Percentiles rank a stretch among this genome's conserved stretches.
Evolutionary conservation across 2,888 invertebrate genomes (phyloP).

Genomic region (Phania funesta): DNA sequence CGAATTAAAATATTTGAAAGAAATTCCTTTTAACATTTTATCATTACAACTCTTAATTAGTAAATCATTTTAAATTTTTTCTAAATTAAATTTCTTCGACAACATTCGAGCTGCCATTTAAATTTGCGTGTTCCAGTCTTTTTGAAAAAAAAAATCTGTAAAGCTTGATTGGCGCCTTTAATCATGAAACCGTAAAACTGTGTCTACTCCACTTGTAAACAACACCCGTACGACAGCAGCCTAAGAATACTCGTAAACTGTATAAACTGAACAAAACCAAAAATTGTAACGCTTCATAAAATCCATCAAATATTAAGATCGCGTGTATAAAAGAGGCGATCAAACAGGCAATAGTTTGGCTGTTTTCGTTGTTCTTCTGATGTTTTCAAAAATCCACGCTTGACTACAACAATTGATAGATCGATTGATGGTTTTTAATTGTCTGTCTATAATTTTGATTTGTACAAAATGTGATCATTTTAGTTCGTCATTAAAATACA

Average conservation of each 20-base stretch:
- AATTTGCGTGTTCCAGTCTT: conserved; percentile 59
- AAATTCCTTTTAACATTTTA: not conserved
- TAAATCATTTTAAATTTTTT: not conserved
- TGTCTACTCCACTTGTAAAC: conserved; percentile 32
- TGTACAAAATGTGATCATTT: conserved; percentile 15
- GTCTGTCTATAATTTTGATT: conserved; percentile 37
- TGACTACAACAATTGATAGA: conserved; percentile 63
- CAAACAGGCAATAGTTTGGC: conserved; percentile 37
- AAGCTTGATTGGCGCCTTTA: conserved; percentile 62
- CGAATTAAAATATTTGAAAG: not conserved
- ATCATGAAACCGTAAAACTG: conserved; percentile 54
- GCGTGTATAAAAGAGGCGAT: conserved; percentile 61
- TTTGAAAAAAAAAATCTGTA: conserved; percentile 46
- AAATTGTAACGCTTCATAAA: conserved; percentile 66
- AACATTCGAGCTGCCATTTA: not conserved
- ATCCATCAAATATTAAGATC: conserved; percentile 63
- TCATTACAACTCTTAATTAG: too few relatives aligned
- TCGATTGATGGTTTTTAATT: conserved; percentile 62
- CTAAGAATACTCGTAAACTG: too few relatives aligned
- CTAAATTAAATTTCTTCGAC: not conserved
- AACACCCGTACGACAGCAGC: conserved; percentile 8
- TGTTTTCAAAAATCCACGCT: conserved; percentile 34
- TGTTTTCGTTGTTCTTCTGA: not conserved
- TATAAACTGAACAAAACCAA: not conserved
- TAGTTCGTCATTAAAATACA: not conserved